Conservation (phyloP, 2,797 vertebrate species). For the Paguma larvata region DNA sequence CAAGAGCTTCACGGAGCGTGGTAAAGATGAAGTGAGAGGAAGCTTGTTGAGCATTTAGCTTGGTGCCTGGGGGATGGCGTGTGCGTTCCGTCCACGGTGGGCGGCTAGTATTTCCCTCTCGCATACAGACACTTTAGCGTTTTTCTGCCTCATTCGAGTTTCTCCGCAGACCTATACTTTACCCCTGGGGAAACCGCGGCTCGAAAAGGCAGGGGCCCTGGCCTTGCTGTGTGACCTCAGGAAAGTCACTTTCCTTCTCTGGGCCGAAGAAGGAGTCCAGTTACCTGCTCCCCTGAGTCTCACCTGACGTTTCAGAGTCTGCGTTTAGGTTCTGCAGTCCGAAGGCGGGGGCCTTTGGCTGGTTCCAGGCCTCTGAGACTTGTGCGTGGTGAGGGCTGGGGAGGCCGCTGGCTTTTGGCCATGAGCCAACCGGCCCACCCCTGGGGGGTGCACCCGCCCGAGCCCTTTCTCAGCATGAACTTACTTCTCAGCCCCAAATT, state of each 20-base stretch:
- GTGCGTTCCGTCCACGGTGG: fast-evolving
- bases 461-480: background rate
- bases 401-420: background rate
- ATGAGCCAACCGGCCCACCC: background rate
- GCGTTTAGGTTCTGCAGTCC: background rate
- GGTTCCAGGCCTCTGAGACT: background rate
- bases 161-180: background rate
- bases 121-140: background rate
- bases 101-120: background rate
- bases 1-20: background rate
- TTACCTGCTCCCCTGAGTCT: background rate
- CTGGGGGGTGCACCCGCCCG: background rate
- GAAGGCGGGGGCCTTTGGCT: background rate
- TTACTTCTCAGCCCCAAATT: background rate
- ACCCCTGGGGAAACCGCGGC: background rate
- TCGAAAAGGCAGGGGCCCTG: background rate
- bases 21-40: background rate
- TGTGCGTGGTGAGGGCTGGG: too few species aligned
- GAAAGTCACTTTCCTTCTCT: conserved; percentile 36
- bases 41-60: background rate
- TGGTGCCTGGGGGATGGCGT: fast-evolving
- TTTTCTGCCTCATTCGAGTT: background rate
- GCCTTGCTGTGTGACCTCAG: background rate
- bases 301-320: background rate
- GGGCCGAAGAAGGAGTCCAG: background rate